These are phyloP conservation scores for Haemorhous mexicanus DNA, from an alignment of 2,113 vertebrate species.

Conservation along the genomic window DNA sequence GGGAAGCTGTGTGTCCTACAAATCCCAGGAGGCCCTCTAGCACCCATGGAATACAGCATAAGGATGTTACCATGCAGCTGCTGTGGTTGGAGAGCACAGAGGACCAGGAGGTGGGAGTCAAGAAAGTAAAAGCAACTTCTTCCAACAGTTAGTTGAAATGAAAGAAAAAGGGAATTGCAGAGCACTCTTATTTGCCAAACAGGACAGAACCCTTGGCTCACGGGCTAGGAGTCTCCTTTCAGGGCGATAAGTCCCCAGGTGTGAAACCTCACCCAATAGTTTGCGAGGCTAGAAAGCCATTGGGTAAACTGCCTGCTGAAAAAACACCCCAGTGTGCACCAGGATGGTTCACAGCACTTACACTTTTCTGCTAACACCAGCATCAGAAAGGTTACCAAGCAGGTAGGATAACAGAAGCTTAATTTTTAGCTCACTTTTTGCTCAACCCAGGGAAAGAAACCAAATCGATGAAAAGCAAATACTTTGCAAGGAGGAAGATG, in stretches of 20 bases:
- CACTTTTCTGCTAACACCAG: neutral
- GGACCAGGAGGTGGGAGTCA: fast-evolving
- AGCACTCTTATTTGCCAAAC: neutral
- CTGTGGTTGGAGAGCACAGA: neutral
- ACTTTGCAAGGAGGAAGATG: neutral
- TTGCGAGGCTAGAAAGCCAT: neutral
- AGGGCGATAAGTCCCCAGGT: neutral
- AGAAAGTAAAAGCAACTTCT: neutral
- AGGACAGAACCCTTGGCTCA: neutral
- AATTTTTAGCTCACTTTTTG: neutral
- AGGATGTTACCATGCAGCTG: neutral
- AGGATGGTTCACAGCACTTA: neutral
- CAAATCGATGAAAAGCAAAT: neutral
- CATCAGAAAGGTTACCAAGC: neutral
- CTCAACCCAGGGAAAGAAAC: neutral
- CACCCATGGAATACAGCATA: neutral
- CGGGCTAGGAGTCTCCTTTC: neutral
- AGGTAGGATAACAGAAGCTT: neutral
- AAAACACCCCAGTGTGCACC: neutral
- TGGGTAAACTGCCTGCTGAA: neutral
- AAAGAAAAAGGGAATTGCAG: neutral
- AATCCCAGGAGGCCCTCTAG: neutral
- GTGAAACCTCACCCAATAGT: neutral
- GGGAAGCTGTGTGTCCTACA: neutral
- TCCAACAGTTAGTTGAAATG: neutral